Base-by-base conservation (phyloP, 2,797 vertebrate species). In the Xiphophorus birchmanni region DNA sequence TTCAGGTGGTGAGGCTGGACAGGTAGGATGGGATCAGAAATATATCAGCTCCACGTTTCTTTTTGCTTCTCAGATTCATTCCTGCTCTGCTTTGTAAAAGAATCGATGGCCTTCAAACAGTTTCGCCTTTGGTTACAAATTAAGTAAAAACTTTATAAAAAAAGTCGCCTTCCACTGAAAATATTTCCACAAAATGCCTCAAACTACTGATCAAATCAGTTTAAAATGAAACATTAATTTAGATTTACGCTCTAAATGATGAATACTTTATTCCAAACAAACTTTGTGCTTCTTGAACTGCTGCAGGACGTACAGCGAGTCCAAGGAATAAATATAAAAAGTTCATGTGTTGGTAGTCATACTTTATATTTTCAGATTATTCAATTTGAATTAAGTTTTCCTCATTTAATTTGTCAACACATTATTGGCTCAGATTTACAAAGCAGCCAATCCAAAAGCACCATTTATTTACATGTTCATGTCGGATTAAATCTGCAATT, bases 1-100 rank as follows among this genome's bases (percentile, higher is more conserved):
- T 84, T 32, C 74, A 72, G 77, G 74, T 63, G 78, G 37, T 1
- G 26, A 71, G 40, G 23, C 23, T 72, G 42, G 13, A 47, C 69
- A 47, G 78, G 4, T 40, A 8, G 18, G 42, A 73, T 4, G 47
- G 23, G 23, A 50, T 76, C 26, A 6, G 2, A 82, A 44, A 76
- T 35, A 42, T 26, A 63, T 72, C 65, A 23, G 65, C 65, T 21
- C 9, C 9, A 23, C 4, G 6, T 23, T 40, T 40, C 3, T 42
- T n/a, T 17, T 15, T 23, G 58, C 5, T n/a, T 29, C 42, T 72
- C 63, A 23, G 37, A 40, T 71, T 44, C 42, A 23, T 67, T 29
- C 40, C 26, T 7, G 44, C 26, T 15, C 10, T 15, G 69, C 42
- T 47, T 72, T 47, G n/a, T 18, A 8, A 29, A 47, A 18, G 6